A percentile compares a stretch with the other conserved stretches of the same genome.
Evolutionary conservation across 2,888 invertebrate species (phyloP).

Genomic region (Diaprepes abbreviatus): DNA sequence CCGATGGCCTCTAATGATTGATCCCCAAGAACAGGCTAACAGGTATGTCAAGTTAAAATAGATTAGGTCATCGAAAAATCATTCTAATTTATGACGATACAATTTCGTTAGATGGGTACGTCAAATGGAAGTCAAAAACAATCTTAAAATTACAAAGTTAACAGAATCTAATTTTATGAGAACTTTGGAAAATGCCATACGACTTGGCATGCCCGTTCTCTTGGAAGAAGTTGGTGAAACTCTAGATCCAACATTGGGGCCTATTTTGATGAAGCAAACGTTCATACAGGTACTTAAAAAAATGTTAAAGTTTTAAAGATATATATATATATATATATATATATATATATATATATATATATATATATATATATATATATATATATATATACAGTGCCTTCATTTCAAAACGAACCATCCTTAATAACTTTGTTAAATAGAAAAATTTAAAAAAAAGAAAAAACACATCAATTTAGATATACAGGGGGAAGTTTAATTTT

Average conservation of each 20-base stretch:
- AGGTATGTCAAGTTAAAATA: constrained; percentile 19
- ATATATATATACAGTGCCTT: too few relatives aligned
- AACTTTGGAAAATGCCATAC: constrained; percentile 84
- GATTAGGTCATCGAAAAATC: too few relatives aligned
- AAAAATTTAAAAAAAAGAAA: too few relatives aligned
- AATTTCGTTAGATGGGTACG: constrained; percentile 81
- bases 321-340: too few relatives aligned
- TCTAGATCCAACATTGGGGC: constrained; percentile 88
- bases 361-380: too few relatives aligned
- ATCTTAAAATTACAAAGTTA: constrained; percentile 83
- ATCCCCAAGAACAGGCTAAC: constrained; percentile 96
- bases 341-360: too few relatives aligned
- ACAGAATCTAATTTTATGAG: constrained; percentile 83
- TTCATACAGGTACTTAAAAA: constrained; percentile 74
- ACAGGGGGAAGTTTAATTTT: too few relatives aligned
- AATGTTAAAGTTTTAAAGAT: neutral
- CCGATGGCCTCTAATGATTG: constrained; percentile 93
- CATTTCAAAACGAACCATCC: too few relatives aligned
- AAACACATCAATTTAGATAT: too few relatives aligned
- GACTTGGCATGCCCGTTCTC: constrained; percentile 87
- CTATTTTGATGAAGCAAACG: constrained; percentile 85
- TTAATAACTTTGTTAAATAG: too few relatives aligned
- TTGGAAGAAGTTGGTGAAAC: constrained; percentile 91
- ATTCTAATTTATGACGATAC: too few relatives aligned
- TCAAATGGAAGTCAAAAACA: constrained; percentile 85